A percentile compares a stretch with the other conserved stretches of the same genome.
These are phyloP conservation scores for Ictidomys tridecemlineatus DNA, from an alignment of 2,113 vertebrate species.

Conservation along the genomic window DNA sequence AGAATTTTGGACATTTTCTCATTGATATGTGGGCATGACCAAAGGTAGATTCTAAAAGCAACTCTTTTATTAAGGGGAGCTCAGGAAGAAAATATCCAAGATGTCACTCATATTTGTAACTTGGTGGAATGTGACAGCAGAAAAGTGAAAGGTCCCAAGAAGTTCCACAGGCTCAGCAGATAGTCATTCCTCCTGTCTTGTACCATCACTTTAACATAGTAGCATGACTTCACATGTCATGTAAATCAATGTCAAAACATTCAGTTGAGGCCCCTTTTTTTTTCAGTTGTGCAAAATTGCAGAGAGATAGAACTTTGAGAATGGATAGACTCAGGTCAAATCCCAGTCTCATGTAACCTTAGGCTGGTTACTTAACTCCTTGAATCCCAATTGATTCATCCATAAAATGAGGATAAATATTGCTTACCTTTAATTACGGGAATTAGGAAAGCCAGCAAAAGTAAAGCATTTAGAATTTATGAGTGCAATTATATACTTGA, in stretches of 20 bases:
- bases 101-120: background rate
- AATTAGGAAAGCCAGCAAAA: background rate
- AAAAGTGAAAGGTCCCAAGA: background rate
- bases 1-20: constrained; percentile 43
- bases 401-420: background rate
- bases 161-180: background rate
- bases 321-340: background rate
- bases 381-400: background rate
- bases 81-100: constrained; percentile 1
- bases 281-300: background rate
- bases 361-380: background rate
- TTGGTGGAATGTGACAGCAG: background rate
- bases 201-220: background rate
- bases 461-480: constrained; percentile 30
- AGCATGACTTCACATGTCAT: background rate
- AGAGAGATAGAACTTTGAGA: background rate
- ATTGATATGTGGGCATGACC: background rate
- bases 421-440: background rate
- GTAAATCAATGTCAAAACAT: background rate
- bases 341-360: background rate
- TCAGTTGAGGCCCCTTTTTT: background rate
- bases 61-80: background rate
- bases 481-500: background rate
- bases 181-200: background rate
- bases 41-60: constrained; percentile 10